Conservation (phyloP, 2,888 invertebrate genomes). For the Nemurella pictetii region DNA sequence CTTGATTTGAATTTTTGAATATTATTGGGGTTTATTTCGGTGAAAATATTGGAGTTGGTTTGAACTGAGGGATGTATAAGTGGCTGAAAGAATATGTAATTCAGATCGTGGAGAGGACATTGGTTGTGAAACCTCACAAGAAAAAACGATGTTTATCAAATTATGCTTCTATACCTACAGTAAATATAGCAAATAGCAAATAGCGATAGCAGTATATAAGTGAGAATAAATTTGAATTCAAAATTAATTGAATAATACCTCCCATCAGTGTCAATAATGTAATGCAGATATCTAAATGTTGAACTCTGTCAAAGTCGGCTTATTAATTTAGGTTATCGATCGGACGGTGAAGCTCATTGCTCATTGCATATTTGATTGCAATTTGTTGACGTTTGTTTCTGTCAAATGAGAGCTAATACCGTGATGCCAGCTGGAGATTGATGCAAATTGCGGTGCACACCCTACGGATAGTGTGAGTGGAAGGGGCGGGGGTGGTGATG, state of each 20-base stretch:
- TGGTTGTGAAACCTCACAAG: too few species aligned
- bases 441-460: neutral
- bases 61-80: neutral
- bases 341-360: neutral
- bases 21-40: neutral
- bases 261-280: neutral
- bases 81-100: neutral
- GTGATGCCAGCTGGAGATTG: neutral
- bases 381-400: conserved; percentile 11
- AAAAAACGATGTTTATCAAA: too few species aligned
- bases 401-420: conserved; percentile 5
- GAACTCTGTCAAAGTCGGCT: neutral
- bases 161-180: too few species aligned
- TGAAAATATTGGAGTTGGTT: neutral
- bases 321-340: neutral
- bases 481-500: neutral
- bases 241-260: too few species aligned
- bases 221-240: too few species aligned
- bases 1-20: neutral
- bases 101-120: neutral
- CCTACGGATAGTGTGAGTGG: neutral
- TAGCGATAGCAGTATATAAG: too few species aligned
- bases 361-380: conserved; percentile 17
- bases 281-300: neutral
- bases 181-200: too few species aligned